Evolutionary conservation across 2,797 vertebrate species (phyloP), one percentile per base, ranked within the genome.

Genomic region (Pyrocephalus nanus): DNA sequence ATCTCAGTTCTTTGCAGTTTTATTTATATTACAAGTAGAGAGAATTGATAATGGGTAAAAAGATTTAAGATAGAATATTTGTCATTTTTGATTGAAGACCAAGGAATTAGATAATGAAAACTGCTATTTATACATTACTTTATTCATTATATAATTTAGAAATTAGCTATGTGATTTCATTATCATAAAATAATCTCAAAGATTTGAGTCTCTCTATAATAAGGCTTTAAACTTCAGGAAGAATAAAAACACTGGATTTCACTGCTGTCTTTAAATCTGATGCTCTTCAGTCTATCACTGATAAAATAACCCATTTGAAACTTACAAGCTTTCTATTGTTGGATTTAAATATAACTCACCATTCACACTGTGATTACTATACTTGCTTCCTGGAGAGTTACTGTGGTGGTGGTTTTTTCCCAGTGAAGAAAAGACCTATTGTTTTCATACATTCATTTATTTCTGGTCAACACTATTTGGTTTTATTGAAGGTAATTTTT

Each of bases 41-140:
- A 80, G 50, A 81, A 94, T 43, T 71, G 53, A 74, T 84, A 88
- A 88, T 83, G 45, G n/a, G 13, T 74, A 78, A 67, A 91, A 91
- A 83, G 45, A 57, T 74, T 78, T 92, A 60, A 90, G 42, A 81
- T 40, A 61, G 69, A 90, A 54, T 92, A 77, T 96, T 92, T 95
- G 90, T 91, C 80, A 92, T 62, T 80, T 92, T 26, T 91, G 69
- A 93, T 58, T 84, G 92, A 92, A 87, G 81, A 76, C 34, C 30
- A 66, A 88, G 26, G 53, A 94, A 92, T 75, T 92, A 76, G 78
- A 76, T 90, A 86, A 94, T 92, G 78, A 89, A 87, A 90, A 86
- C 64, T 57, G 14, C 32, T 88, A 94, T 87, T 94, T 94, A 75
- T 86, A 38, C 16, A 73, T 87, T 90, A 76, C 36, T 86, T 61